Conservation (phyloP, 2,888 invertebrate species). For the Tenthredo scrophulariae region DNA sequence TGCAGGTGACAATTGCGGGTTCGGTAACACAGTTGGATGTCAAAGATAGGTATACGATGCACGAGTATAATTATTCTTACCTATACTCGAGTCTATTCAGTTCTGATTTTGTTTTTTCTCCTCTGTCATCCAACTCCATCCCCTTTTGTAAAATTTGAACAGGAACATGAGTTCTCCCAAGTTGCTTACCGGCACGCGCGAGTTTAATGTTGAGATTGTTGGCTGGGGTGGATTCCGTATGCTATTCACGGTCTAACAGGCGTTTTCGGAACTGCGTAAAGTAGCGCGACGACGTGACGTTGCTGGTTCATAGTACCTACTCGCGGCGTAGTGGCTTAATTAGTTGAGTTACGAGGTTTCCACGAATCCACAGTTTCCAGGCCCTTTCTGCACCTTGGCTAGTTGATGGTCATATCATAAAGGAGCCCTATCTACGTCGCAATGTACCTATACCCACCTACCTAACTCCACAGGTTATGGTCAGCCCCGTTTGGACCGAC, state of each 20-base stretch:
- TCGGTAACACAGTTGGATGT: background rate
- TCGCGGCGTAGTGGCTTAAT: constrained; percentile 30
- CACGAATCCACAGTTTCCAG: constrained; percentile 26
- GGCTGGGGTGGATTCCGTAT: constrained; percentile 3
- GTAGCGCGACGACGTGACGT: background rate
- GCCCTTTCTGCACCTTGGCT: constrained; percentile 28
- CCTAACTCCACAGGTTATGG: constrained; percentile 16
- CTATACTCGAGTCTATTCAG: background rate
- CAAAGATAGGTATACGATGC: background rate
- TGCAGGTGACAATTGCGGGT: constrained; percentile 15
- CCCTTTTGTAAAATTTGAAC: constrained; percentile 11
- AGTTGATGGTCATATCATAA: constrained; percentile 28
- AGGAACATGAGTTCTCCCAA: background rate
- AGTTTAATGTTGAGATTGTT: constrained; percentile 18
- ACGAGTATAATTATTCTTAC: too few relatives aligned
- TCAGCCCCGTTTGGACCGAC: constrained; percentile 1
- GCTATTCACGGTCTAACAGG: constrained; percentile 36
- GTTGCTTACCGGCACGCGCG: background rate
- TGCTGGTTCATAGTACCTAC: background rate
- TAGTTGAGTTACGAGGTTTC: constrained; percentile 34
- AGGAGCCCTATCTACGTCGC: constrained; percentile 13
- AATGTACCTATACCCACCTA: background rate
- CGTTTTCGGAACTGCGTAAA: constrained; percentile 40
- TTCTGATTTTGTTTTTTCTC: background rate
- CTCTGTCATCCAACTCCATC: background rate